These are phyloP conservation scores for Cathartes aura DNA, from an alignment of 2,113 vertebrate genomes.

Conservation along the genomic window DNA sequence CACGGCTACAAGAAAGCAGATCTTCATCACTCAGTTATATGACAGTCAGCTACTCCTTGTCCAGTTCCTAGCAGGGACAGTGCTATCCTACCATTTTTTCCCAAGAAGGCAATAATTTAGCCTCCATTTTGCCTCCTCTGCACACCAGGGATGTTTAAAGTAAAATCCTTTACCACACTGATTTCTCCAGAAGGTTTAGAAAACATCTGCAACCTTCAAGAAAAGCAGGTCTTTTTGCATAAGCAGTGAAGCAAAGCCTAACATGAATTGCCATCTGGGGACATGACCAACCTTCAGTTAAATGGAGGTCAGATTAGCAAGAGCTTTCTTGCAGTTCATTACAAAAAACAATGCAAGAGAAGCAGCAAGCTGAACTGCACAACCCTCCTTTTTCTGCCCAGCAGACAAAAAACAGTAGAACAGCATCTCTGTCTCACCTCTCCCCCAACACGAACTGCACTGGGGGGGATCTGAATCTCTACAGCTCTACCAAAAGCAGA, in stretches of 20 bases:
- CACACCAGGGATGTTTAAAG: neutral
- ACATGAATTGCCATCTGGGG: neutral
- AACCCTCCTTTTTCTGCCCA: neutral
- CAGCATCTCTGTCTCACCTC: neutral
- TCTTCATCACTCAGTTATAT: neutral
- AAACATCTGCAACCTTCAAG: conserved; percentile 21
- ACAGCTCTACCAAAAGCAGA: conserved; percentile 4
- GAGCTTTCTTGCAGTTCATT: conserved; percentile 21
- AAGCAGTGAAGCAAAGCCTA: conserved; percentile 49
- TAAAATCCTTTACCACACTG: neutral
- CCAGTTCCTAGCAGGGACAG: neutral
- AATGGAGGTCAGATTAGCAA: conserved; percentile 29
- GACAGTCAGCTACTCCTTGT: neutral
- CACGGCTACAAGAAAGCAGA: neutral
- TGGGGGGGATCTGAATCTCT: neutral
- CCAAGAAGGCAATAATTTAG: neutral
- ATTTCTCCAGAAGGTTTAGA: neutral
- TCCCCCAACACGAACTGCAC: neutral
- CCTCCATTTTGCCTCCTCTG: neutral
- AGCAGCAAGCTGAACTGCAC: neutral
- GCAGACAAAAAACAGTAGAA: conserved; percentile 11
- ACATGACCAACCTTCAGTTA: conserved; percentile 37
- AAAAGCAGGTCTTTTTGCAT: conserved; percentile 6
- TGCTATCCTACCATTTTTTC: neutral
- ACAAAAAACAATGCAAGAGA: conserved; percentile 44